Base-by-base conservation (phyloP, 1,140 invertebrate genomes). In the Cryptotermes secundus region DNA sequence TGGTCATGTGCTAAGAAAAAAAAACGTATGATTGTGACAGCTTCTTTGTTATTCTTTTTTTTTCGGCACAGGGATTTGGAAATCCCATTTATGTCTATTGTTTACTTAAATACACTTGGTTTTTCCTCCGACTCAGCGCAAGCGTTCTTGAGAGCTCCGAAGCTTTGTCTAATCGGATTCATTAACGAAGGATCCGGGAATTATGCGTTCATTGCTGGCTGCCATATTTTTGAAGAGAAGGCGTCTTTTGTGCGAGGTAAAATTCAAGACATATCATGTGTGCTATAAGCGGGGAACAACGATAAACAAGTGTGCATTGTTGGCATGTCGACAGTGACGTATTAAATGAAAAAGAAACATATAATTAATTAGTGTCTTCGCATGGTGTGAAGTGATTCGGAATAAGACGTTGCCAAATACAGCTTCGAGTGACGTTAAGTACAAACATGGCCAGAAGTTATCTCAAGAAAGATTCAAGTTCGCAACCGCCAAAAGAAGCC, bases 151-250 rank as follows among this genome's bases (percentile, higher is more conserved):
- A 83, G 86, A 86, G 86, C 87, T 89, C 87, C 87, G 87, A 88
- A 87, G 89, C 90, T 90, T 90, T 90, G 90, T 90, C 90, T 90
- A 91, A 91, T 91, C 90, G 89, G 90, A 91, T 91, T 90, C 90
- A 91, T 91, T 91, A 91, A 90, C 90, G 88, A 88, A 88, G 88
- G 87, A 90, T 90, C 88, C 89, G 87, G 90, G 89, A 90, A 90
- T 90, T 90, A 90, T 90, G 89, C 90, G 89, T 89, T 89, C 91
- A 91, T 91, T 89, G 88, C 89, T 87, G 89, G 88, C 89, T 88
- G 88, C 80, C 80, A 81, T 81, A 81, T 81, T 81, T 81, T 81
- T 81, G 80, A 72, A 72, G 59, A 81, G 80, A 35, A 81, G 80
- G 80, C 80, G 80, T 81, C 80, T 81, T 81, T 81, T 81, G 80